Evolutionary conservation across 2,113 vertebrate species (phyloP), one percentile per base, ranked within the genome.

Genomic region (Atherinomorus stipes): DNA sequence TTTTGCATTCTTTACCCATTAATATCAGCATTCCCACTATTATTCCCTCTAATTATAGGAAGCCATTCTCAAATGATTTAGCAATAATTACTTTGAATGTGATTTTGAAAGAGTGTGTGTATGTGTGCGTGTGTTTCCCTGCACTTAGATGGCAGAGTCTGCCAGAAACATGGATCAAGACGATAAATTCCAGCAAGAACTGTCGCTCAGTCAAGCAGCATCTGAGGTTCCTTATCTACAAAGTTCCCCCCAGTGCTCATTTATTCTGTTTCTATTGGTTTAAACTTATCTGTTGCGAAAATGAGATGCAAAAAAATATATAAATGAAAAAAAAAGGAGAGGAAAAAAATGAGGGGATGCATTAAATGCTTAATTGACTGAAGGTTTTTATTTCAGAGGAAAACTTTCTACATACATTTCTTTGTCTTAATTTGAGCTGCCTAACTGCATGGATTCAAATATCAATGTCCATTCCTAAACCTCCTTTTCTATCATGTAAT

Each of bases 391-490:
- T 69, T 28, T 79, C 60, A 54, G 21, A 76, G 8, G 53, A 12
- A 68, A 78, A 75, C 31, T 19, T 34, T 22, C 13, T 40, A 51
- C 19, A 31, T 82, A 78, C 60, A 84, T 83, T 75, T 66, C 81
- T 40, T 80, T 63, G 52, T 79, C 69, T 64, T 68, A 61, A 67
- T 56, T 78, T 0, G 13, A 74, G 34, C 66, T 52, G 62, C 85
- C 87, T 83, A 77, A 74, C 34, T 70, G 74, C 90, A 90, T 90
- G 84, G 69, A 44, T 70, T 78, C 65, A 81, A 63, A 80, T 81
- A 76, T 47, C 50, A 61, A 7, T 61, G 50, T 67, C 74, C 85
- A 76, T 87, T 84, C 76, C 80, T 86, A 84, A 78, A 68, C 50
- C 75, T 45, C 78, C 74, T 85, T 71, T 76, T 74, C 28, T 84